phyloP scores from a whole-genome alignment of 2,113 vertebrate genomes.

The Numenius arquata region DNA sequence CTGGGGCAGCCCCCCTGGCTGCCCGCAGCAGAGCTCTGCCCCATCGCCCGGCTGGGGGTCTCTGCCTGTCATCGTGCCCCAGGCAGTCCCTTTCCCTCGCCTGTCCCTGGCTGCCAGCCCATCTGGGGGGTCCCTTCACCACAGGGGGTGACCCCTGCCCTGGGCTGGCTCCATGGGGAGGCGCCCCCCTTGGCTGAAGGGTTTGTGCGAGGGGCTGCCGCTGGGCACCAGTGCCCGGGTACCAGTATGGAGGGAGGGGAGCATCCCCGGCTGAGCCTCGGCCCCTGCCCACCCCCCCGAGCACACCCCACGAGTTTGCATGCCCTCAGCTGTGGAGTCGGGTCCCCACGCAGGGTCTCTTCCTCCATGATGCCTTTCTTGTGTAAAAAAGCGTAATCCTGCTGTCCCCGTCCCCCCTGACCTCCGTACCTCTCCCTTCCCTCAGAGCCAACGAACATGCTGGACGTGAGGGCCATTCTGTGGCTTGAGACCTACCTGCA shows the following conservation, averaged over 20 bases:
- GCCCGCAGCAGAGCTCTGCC: not conserved
- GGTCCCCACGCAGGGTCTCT: not conserved
- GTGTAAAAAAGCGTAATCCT: not conserved
- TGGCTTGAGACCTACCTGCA: slow-evolving; percentile 97
- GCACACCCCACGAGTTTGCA: not conserved
- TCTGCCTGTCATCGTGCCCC: not conserved
- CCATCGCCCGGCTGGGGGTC: fast-evolving
- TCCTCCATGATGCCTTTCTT: not conserved
- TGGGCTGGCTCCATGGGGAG: not conserved
- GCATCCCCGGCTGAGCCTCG: not conserved
- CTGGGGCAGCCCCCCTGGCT: not conserved
- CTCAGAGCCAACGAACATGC: slow-evolving; percentile 97
- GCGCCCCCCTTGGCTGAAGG: not conserved
- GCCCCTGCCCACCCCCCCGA: fast-evolving
- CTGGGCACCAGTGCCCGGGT: not conserved
- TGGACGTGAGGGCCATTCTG: slow-evolving; percentile 94
- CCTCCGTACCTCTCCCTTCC: not conserved
- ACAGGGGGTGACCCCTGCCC: not conserved
- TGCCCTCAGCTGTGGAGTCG: not conserved
- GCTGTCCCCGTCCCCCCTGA: not conserved
- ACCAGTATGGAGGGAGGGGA: fast-evolving
- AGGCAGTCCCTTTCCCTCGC: not conserved
- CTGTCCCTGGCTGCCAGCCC: not conserved
- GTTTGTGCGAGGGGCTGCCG: not conserved
- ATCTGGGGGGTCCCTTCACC: not conserved